Evolutionary conservation across 2,113 vertebrate species (phyloP), one percentile per base, ranked within the genome.

Genomic region (Tetraodon nigroviridis): DNA sequence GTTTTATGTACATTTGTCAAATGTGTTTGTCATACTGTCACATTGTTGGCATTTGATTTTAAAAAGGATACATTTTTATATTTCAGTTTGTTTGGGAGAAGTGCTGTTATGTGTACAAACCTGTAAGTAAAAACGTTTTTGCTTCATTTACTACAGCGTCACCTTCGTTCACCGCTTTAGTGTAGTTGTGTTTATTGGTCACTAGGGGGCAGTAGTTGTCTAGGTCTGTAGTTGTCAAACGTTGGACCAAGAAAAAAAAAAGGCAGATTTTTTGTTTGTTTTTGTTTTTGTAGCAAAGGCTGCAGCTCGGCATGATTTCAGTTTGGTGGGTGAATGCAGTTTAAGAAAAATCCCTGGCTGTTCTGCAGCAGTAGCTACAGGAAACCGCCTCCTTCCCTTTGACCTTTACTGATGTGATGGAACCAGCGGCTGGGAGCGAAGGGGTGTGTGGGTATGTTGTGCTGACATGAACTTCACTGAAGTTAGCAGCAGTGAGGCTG

Each of bases 91-190:
- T 37, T 10, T 37, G 32, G 32, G 32, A 37, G 32, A 37, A 37
- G 63, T 67, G 56, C 51, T 64, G 44, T 45, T 53, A 63, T 67
- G 59, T 86, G 71, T 81, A 58, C 55, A 81, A 72, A 72, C 85
- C 86, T 85, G 83, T 64, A 70, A 87, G 64, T 85, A 74, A 82
- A 84, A 62, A 51, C 4, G 1, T 19, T 7, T 60, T 0, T 60
- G 37, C 2, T 11, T 44, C 8, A 11, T 37, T 11, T 37, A 12
- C 32, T 0, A 44, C 14, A 14, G 41, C 41, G 37, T 55, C 42
- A 2, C 49, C 20, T 51, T 21, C 2, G 1, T 7, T 50, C 1
- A 37, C 2, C 0, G 32, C 7, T 37, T 14, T 60, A 20, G 7
- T 15, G 7, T 17, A 37, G 5, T 13, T 19, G 16, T 22, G 12